These are phyloP conservation scores for Dendrocincla fuliginosa DNA, from an alignment of 2,797 vertebrate species.

Conservation along the genomic window DNA sequence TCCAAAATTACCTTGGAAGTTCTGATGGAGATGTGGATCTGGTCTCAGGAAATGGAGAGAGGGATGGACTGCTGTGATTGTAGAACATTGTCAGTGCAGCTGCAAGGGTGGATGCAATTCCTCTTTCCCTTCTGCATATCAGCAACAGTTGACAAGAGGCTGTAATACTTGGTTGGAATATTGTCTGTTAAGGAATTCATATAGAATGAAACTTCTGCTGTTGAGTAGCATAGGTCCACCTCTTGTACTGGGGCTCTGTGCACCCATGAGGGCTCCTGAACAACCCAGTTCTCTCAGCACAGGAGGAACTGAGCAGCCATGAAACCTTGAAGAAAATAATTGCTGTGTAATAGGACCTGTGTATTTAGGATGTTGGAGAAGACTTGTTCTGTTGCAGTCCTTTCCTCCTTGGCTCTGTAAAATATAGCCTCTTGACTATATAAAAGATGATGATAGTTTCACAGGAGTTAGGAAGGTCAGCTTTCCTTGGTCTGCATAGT, in stretches of 20 bases:
- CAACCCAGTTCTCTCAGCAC: background rate
- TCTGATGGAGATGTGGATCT: background rate
- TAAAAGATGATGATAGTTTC: background rate
- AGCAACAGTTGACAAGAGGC: background rate
- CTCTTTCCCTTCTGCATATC: background rate
- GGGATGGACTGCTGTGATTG: background rate
- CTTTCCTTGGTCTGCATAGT: background rate
- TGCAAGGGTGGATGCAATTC: background rate
- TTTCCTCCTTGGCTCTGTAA: background rate
- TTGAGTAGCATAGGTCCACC: background rate
- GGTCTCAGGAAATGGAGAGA: background rate
- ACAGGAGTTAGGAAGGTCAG: background rate
- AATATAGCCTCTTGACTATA: background rate
- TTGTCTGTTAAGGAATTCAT: background rate
- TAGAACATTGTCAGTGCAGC: background rate
- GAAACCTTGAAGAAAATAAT: background rate
- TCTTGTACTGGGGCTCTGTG: background rate
- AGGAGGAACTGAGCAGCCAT: background rate
- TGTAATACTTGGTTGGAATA: background rate
- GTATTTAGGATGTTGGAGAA: background rate
- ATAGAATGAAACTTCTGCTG: background rate
- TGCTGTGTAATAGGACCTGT: background rate
- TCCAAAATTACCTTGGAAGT: background rate
- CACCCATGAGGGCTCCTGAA: background rate
- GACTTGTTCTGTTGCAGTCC: background rate